A percentile compares a stretch with the other conserved stretches of the same genome.
phyloP scores from a whole-genome alignment of 2,113 vertebrate genomes.

The Perognathus longimembris region DNA sequence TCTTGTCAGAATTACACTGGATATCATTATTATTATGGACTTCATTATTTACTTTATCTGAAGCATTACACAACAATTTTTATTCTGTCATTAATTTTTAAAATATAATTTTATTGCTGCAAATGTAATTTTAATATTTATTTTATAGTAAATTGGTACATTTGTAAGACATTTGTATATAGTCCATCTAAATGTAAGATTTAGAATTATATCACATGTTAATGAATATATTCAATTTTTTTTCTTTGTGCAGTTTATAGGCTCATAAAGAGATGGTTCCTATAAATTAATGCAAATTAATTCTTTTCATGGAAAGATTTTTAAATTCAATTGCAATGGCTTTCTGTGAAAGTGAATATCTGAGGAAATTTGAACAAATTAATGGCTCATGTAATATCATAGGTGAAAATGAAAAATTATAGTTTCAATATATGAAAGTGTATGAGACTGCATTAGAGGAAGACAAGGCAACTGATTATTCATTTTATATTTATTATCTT shows the following conservation, averaged over 20 bases:
- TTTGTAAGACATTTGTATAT: background rate
- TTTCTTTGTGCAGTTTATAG: background rate
- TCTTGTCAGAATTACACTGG: background rate
- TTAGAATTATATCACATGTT: background rate
- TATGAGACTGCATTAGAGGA: too few species aligned
- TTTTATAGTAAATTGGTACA: too few species aligned
- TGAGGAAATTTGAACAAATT: constrained; percentile 71
- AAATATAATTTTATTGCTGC: background rate
- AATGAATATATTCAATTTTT: background rate
- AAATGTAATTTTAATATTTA: background rate
- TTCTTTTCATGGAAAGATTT: constrained; percentile 75
- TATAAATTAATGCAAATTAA: constrained; percentile 78
- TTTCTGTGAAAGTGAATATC: constrained; percentile 66
- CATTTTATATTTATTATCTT: constrained; percentile 76
- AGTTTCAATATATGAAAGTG: constrained; percentile 55
- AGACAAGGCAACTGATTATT: background rate
- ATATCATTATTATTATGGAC: too few species aligned
- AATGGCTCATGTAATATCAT: constrained; percentile 73
- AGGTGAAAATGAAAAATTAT: constrained; percentile 61
- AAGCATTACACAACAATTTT: background rate
- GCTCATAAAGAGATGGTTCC: constrained; percentile 57
- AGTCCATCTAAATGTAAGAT: background rate
- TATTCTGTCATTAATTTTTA: background rate
- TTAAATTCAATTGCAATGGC: constrained; percentile 74
- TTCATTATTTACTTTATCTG: background rate